Evolutionary conservation across 2,113 vertebrate species (phyloP).

Genomic region (Tachycineta bicolor): DNA sequence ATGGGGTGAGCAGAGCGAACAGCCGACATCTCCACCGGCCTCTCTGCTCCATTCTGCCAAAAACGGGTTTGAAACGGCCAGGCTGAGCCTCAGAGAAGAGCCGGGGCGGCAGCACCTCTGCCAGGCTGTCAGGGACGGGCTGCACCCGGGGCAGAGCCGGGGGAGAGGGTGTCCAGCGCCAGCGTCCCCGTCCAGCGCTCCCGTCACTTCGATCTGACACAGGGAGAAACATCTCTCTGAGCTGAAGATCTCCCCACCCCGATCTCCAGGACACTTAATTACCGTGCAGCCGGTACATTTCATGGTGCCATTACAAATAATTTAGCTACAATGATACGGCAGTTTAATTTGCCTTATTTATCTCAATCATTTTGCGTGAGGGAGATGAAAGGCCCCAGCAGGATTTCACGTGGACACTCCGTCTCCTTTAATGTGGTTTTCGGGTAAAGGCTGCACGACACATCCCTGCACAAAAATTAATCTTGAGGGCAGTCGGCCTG

Average conservation of each 20-base stretch:
- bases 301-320: neutral
- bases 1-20: neutral
- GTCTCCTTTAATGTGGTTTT: neutral
- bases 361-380: neutral
- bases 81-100: neutral
- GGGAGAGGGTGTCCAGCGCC: neutral
- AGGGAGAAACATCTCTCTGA: neutral
- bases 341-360: slow-evolving; percentile 25
- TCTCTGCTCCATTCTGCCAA: neutral
- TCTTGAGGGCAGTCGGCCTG: neutral
- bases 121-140: neutral
- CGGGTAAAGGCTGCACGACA: neutral
- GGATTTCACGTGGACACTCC: neutral
- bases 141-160: neutral
- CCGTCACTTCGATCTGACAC: neutral
- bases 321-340: neutral
- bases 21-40: accelerated
- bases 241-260: neutral
- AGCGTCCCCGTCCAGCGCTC: neutral
- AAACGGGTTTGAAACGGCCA: accelerated
- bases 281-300: neutral
- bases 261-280: neutral
- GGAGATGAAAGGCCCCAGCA: neutral
- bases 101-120: neutral
- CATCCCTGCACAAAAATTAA: neutral